phyloP scores from a whole-genome alignment of 1,140 invertebrate genomes.

The Drosophila sp. region DNA sequence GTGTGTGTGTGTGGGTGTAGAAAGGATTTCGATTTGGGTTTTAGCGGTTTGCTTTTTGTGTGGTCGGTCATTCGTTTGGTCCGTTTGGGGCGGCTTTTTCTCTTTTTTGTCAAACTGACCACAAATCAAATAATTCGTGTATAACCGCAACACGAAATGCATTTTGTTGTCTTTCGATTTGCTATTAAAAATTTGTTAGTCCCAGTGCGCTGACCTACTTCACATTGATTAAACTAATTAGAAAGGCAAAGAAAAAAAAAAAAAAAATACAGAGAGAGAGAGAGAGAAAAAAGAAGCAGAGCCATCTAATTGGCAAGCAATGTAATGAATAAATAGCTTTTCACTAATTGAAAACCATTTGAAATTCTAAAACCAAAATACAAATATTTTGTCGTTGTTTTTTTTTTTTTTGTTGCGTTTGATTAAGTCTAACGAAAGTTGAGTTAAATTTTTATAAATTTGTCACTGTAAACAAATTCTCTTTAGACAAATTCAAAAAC shows the following conservation, averaged over 20 bases:
- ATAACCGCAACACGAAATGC: constrained; percentile 35
- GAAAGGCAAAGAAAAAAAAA: background rate
- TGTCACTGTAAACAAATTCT: too few relatives aligned
- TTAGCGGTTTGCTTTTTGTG: constrained; percentile 16
- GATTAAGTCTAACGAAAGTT: too few relatives aligned
- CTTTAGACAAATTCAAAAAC: too few relatives aligned
- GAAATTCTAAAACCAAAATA: too few relatives aligned
- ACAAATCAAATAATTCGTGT: constrained; percentile 49
- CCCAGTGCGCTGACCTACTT: constrained; percentile 1
- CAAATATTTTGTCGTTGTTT: too few relatives aligned
- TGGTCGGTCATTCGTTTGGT: constrained; percentile 2
- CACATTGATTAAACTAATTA: constrained; percentile 11
- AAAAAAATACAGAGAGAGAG: background rate
- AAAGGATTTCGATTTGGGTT: constrained; percentile 21
- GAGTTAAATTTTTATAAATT: too few relatives aligned
- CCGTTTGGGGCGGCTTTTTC: background rate
- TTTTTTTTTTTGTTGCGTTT: too few relatives aligned
- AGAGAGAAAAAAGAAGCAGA: background rate
- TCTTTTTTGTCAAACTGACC: constrained; percentile 29
- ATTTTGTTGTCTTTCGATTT: constrained; percentile 29
- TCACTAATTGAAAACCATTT: too few relatives aligned
- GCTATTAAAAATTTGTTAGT: constrained; percentile 17
- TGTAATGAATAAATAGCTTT: background rate
- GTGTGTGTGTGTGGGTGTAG: constrained; percentile 27
- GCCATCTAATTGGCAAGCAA: constrained; percentile 1